Conservation (phyloP, 2,797 vertebrate species). For the Martes flavigula region DNA sequence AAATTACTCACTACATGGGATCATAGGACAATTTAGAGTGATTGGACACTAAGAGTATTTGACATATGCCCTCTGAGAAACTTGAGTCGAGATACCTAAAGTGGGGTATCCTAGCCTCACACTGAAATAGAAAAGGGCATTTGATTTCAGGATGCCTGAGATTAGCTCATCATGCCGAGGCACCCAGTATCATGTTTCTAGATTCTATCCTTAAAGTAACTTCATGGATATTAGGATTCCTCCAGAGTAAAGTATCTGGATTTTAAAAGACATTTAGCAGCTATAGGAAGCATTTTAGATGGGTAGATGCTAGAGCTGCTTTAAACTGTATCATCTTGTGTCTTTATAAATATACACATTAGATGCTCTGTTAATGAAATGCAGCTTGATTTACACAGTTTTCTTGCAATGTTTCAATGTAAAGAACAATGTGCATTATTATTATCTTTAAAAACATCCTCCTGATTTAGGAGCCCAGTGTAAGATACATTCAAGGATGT, state of each 20-base stretch:
- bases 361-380: neutral
- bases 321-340: neutral
- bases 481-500: neutral
- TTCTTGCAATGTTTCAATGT: neutral
- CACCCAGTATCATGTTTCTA: neutral
- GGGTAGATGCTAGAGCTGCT: neutral
- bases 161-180: neutral
- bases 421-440: neutral
- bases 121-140: neutral
- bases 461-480: fast-evolving
- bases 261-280: neutral
- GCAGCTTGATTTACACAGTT: neutral
- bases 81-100: neutral
- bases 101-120: neutral
- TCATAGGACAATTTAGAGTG: neutral
- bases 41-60: neutral
- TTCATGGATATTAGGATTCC: neutral
- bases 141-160: neutral
- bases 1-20: neutral
- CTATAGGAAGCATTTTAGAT: neutral
- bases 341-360: neutral
- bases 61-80: neutral
- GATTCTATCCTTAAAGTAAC: neutral
- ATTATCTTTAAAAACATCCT: neutral
- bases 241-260: neutral